Evolutionary conservation across 2,113 vertebrate genomes (phyloP).

Genomic region (Psettodes erumei): DNA sequence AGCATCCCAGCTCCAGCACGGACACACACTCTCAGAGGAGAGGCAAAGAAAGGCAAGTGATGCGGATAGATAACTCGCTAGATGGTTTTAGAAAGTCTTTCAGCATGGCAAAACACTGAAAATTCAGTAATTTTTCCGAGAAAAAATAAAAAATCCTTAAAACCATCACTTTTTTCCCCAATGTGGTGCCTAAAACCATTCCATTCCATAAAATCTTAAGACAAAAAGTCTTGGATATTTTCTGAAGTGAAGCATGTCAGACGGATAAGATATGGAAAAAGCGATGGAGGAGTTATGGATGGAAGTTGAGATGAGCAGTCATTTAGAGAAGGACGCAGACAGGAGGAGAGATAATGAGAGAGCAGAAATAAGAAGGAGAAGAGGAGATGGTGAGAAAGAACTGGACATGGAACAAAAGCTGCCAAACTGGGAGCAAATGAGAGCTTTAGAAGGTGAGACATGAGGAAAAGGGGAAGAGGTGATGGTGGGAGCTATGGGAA

Average conservation of each 20-base stretch:
- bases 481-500: not conserved
- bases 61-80: not conserved
- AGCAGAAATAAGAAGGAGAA: slow-evolving; percentile 15
- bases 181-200: not conserved
- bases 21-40: slow-evolving; percentile 56
- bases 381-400: slow-evolving; percentile 17
- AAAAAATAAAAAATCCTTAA: not conserved
- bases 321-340: slow-evolving; percentile 21
- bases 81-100: not conserved
- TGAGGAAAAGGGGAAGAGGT: not conserved
- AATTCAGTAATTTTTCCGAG: not conserved
- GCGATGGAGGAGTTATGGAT: not conserved
- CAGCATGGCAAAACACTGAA: not conserved
- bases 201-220: not conserved
- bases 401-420: slow-evolving; percentile 12
- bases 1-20: slow-evolving; percentile 44
- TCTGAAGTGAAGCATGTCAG: not conserved
- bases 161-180: not conserved
- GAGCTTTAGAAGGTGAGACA: slow-evolving; percentile 4
- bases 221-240: not conserved
- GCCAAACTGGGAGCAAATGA: slow-evolving; percentile 19
- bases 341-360: slow-evolving; percentile 25
- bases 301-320: slow-evolving; percentile 15
- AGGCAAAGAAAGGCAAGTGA: not conserved
- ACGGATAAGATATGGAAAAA: slow-evolving; percentile 12